phyloP scores from a whole-genome alignment of 2,113 vertebrate species.

The Addax nasomaculatus region DNA sequence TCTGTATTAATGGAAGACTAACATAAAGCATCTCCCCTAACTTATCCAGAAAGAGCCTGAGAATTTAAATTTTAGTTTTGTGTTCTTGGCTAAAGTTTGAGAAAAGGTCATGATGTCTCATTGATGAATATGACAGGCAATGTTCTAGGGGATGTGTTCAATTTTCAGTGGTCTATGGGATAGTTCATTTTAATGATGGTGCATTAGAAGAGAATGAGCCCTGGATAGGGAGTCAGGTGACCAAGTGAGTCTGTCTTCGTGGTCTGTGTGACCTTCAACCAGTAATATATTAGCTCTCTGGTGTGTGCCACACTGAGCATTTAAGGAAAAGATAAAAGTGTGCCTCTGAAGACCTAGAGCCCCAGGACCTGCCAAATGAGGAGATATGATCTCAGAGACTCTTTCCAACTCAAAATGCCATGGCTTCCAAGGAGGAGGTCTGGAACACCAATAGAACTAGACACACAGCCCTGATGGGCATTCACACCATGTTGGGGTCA shows the following conservation, averaged over 20 bases:
- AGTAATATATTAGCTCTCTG: not conserved
- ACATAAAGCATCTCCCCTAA: not conserved
- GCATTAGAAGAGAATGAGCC: not conserved
- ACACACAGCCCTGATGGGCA: not conserved
- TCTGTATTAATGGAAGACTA: not conserved
- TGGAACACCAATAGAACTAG: not conserved
- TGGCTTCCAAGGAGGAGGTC: not conserved
- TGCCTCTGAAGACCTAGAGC: not conserved
- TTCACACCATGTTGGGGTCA: not conserved
- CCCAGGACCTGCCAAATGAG: not conserved
- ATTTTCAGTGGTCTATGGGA: not conserved
- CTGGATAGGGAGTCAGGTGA: not conserved
- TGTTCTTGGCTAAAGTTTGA: slow-evolving; percentile 3
- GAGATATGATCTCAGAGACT: not conserved
- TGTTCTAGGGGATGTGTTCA: not conserved
- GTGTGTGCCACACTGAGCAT: not conserved
- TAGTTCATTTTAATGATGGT: not conserved
- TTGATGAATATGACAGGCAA: not conserved
- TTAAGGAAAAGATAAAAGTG: not conserved
- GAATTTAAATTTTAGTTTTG: not conserved
- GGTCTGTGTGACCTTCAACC: not conserved
- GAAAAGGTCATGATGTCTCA: not conserved
- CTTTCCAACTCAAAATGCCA: not conserved
- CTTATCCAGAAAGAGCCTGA: not conserved
- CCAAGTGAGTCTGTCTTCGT: not conserved